A percentile compares a stretch with the other conserved stretches of the same genome.
These are phyloP conservation scores for Pseudomugil tenellus DNA, from an alignment of 2,797 vertebrate species.

Conservation along the genomic window DNA sequence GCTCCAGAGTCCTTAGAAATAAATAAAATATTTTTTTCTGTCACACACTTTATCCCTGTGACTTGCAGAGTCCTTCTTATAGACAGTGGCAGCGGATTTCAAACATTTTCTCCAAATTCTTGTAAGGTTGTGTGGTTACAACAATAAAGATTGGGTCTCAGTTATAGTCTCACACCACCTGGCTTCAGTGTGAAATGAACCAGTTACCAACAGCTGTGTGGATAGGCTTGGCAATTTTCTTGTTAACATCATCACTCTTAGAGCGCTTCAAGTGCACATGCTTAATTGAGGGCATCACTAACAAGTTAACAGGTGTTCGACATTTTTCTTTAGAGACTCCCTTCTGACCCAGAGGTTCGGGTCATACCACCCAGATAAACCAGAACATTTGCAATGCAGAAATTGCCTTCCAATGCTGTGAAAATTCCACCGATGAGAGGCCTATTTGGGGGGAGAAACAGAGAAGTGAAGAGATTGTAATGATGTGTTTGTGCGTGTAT, in stretches of 20 bases:
- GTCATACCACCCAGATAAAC: constrained; percentile 24
- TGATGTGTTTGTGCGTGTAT: constrained; percentile 9
- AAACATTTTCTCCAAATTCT: constrained; percentile 65
- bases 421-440: constrained; percentile 37
- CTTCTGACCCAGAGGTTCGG: constrained; percentile 33
- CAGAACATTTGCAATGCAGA: constrained; percentile 17
- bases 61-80: constrained; percentile 24
- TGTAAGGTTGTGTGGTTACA: constrained; percentile 48
- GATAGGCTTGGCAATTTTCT: constrained; percentile 21
- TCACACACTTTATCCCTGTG: constrained; percentile 24
- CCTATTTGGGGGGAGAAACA: constrained; percentile 20
- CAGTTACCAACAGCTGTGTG: constrained; percentile 45
- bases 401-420: constrained; percentile 42
- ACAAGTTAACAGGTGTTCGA: constrained; percentile 50
- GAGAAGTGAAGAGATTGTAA: constrained; percentile 25
- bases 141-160: constrained; percentile 45
- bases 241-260: constrained; percentile 11
- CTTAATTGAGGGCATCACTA: constrained; percentile 55
- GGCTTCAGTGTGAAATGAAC: constrained; percentile 43
- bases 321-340: constrained; percentile 25
- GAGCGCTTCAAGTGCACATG: constrained; percentile 26
- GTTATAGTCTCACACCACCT: constrained; percentile 54
- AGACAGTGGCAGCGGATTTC: constrained; percentile 47
- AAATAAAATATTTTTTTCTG: constrained; percentile 47
- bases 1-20: constrained; percentile 38